Conservation (phyloP, 1,140 invertebrate genomes). For the Acromyrmex heyeri region DNA sequence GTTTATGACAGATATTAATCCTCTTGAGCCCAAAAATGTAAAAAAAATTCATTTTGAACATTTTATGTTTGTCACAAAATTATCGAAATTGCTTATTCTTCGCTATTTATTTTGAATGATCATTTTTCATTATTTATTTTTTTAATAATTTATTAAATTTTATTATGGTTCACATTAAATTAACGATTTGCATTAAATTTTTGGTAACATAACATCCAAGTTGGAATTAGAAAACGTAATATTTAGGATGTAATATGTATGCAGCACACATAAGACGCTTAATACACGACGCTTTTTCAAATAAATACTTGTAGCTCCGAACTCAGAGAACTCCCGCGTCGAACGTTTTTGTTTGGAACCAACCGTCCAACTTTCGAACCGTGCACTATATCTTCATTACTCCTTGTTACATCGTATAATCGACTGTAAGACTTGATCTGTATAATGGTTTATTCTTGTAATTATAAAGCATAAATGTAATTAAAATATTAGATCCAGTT, state of each 20-base stretch:
- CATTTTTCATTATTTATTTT: background rate
- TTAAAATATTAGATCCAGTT: background rate
- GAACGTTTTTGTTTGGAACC: slow-evolving; percentile 27
- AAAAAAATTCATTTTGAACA: background rate
- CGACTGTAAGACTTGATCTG: background rate
- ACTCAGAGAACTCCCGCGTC: background rate
- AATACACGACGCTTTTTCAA: background rate
- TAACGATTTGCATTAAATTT: background rate
- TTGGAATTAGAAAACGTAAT: background rate
- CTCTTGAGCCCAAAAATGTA: background rate
- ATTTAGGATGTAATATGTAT: background rate
- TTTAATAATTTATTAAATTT: no score
- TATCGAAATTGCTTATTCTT: background rate
- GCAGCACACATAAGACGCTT: background rate
- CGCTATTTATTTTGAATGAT: background rate
- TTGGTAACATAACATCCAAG: background rate
- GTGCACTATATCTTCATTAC: slow-evolving; percentile 25
- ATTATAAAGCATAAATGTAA: slow-evolving; percentile 19
- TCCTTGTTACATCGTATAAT: slow-evolving; percentile 19
- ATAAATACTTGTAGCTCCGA: slow-evolving; percentile 16
- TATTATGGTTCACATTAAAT: background rate
- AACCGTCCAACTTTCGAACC: slow-evolving; percentile 25
- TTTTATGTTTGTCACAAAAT: slow-evolving; percentile 6
- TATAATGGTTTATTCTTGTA: background rate
- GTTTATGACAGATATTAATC: background rate